These are phyloP conservation scores for Antitype chi DNA, from an alignment of 2,888 invertebrate species.

Conservation along the genomic window DNA sequence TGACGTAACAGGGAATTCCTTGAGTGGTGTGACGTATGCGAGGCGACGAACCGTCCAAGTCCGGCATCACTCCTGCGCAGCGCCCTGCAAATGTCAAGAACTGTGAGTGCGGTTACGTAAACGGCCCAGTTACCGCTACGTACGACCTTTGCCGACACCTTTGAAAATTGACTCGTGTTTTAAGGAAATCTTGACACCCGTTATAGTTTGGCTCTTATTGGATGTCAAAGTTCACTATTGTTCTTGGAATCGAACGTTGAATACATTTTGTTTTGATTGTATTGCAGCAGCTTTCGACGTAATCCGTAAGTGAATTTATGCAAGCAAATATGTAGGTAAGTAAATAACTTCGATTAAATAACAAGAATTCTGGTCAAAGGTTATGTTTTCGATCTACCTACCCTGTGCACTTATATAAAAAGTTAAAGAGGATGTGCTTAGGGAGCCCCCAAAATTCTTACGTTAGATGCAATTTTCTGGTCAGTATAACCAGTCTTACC, in stretches of 20 bases:
- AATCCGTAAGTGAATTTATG: conserved; percentile 52
- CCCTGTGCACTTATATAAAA: neutral
- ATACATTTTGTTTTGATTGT: conserved; percentile 45
- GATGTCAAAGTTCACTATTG: conserved; percentile 64
- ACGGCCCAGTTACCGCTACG: conserved; percentile 72
- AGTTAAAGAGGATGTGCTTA: neutral
- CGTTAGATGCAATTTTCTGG: no score
- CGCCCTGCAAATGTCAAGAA: conserved; percentile 80
- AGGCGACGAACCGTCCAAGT: conserved; percentile 55
- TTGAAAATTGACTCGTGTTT: conserved; percentile 82
- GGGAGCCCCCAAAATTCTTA: no score
- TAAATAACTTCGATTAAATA: conserved; percentile 31
- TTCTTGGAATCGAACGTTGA: conserved; percentile 49
- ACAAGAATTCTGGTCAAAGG: conserved; percentile 25
- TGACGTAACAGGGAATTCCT: conserved; percentile 86
- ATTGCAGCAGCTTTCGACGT: conserved; percentile 45
- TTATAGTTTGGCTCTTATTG: conserved; percentile 70
- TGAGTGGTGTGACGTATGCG: conserved; percentile 73
- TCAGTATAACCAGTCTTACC: no score
- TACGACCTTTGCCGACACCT: conserved; percentile 81
- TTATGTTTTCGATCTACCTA: conserved; percentile 5
- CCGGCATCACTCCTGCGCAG: conserved; percentile 72
- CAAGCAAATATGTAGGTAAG: conserved; percentile 16
- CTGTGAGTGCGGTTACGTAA: conserved; percentile 83
- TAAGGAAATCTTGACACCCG: conserved; percentile 80